phyloP scores from a whole-genome alignment of 2,888 invertebrate species.

The Lasioglossum malachurum region DNA sequence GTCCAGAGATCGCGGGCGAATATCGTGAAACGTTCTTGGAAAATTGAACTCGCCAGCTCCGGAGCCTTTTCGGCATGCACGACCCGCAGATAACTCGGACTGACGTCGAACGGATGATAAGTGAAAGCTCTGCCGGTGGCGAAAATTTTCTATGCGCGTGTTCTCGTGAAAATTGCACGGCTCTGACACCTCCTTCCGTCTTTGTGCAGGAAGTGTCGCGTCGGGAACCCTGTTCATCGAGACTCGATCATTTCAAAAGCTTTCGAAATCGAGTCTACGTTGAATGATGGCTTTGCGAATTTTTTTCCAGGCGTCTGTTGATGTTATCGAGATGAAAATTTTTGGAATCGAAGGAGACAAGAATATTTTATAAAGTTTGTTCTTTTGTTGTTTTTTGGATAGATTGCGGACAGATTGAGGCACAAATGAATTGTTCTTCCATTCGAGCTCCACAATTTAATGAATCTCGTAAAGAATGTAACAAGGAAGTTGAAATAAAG shows the following conservation, averaged over 20 bases:
- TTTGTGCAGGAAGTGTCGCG: not conserved
- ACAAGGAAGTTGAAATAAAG: not conserved
- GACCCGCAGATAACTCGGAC: not conserved
- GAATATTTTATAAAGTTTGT: not conserved
- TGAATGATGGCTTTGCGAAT: not conserved
- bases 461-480: not conserved
- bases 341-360: not conserved
- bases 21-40: not conserved
- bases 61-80: not conserved
- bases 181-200: not conserved
- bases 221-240: not conserved
- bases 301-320: not conserved
- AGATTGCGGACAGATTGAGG: too few species aligned
- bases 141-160: not conserved
- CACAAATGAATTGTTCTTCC: not conserved
- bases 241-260: not conserved
- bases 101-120: not conserved
- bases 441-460: not conserved
- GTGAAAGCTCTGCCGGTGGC: slow-evolving; percentile 1
- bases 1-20: not conserved
- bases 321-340: not conserved
- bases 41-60: not conserved
- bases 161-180: not conserved
- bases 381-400: not conserved
- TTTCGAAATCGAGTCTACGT: not conserved